A percentile compares a stretch with the other conserved stretches of the same genome.
These are phyloP conservation scores for Eutolmus rufibarbis DNA, from an alignment of 2,888 invertebrate genomes.

Conservation along the genomic window DNA sequence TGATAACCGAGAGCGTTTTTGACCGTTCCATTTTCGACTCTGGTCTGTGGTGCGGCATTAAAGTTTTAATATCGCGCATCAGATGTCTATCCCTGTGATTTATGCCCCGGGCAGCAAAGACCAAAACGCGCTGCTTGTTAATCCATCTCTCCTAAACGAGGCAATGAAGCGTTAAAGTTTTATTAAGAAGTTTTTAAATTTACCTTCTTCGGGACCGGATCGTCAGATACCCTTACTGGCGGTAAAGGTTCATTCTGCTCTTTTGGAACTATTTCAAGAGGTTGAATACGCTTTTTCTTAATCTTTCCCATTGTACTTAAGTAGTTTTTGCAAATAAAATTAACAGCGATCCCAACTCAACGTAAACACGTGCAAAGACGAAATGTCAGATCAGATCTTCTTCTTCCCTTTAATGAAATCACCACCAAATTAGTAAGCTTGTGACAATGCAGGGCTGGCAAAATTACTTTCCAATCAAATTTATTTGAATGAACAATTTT, in stretches of 20 bases:
- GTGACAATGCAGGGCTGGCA: not conserved
- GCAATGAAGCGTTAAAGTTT: not conserved
- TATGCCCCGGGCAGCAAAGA: conserved; percentile 95
- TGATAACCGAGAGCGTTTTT: conserved; percentile 85
- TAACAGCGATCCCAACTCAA: too few species aligned
- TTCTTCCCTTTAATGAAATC: not conserved
- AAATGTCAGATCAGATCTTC: not conserved
- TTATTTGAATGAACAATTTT: not conserved
- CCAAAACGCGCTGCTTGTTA: conserved; percentile 90
- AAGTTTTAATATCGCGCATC: conserved; percentile 89
- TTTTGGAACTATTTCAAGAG: conserved; percentile 62
- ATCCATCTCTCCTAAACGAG: conserved; percentile 83
- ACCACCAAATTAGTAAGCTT: not conserved
- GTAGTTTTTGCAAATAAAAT: not conserved
- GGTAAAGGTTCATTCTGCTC: conserved; percentile 64
- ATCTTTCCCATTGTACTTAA: not conserved
- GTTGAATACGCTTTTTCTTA: conserved; percentile 47
- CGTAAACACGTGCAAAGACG: not conserved
- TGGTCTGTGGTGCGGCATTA: conserved; percentile 93
- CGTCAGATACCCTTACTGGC: conserved; percentile 74
- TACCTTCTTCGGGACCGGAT: conserved; percentile 76
- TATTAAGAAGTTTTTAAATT: conserved; percentile 43
- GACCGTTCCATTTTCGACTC: conserved; percentile 95
- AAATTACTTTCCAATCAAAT: not conserved
- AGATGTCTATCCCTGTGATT: conserved; percentile 91